Percentiles rank a stretch among this genome's conserved stretches.
phyloP scores from a whole-genome alignment of 2,888 invertebrate species.

The Temnothorax ravouxi region DNA sequence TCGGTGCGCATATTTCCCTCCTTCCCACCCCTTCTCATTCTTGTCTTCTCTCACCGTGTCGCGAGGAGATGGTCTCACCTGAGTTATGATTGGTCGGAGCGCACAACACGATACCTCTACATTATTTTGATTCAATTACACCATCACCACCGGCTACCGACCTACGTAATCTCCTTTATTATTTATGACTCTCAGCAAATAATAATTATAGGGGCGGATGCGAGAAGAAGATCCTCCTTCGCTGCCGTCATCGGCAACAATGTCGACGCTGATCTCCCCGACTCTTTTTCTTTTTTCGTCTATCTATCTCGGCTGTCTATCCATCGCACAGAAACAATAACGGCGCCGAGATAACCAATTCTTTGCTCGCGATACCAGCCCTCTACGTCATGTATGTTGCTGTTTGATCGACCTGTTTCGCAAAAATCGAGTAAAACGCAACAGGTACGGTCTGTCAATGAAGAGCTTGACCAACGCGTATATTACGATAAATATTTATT shows the following conservation, averaged over 20 bases:
- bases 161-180: conserved; percentile 81
- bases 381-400: background rate
- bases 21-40: too few relatives aligned
- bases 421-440: conserved; percentile 64
- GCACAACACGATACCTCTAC: conserved; percentile 84
- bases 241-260: conserved; percentile 24
- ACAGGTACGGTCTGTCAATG: conserved; percentile 63
- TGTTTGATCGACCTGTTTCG: conserved; percentile 12
- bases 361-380: background rate
- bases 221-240: conserved; percentile 10
- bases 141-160: conserved; percentile 77
- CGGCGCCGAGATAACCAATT: background rate
- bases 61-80: conserved; percentile 78
- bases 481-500: too few relatives aligned
- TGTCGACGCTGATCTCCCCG: conserved; percentile 23
- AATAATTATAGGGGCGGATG: conserved; percentile 72
- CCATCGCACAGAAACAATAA: background rate
- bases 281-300: background rate
- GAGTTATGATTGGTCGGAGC: conserved; percentile 83
- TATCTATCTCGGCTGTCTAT: background rate
- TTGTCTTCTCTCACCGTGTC: conserved; percentile 14
- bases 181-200: conserved; percentile 80
- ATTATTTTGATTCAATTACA: conserved; percentile 85
- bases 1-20: conserved; percentile 80
- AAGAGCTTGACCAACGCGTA: too few relatives aligned